Conservation (phyloP, 2,888 invertebrate genomes). For the Panzeria rudis region DNA sequence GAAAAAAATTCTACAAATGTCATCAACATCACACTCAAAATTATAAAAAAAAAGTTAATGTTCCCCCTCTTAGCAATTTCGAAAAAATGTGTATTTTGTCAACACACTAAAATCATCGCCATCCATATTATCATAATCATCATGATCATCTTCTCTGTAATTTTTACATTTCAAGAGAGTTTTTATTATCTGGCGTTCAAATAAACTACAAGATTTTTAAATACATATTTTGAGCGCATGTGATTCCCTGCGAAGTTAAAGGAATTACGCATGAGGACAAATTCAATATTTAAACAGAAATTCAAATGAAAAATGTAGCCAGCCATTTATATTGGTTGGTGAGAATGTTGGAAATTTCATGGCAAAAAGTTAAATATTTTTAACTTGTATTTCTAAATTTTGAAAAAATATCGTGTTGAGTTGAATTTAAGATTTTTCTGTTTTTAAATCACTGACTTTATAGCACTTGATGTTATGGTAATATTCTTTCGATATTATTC, state of each 20-base stretch:
- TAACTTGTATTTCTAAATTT: no score
- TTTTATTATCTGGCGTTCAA: not conserved
- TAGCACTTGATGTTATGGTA: not conserved
- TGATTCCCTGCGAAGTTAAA: slow-evolving; percentile 15
- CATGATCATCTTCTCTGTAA: slow-evolving; percentile 11
- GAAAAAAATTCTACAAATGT: slow-evolving; percentile 44
- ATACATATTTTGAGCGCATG: not conserved
- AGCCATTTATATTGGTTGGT: not conserved
- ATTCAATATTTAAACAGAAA: slow-evolving; percentile 26
- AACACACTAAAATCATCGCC: slow-evolving; percentile 18
- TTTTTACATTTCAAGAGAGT: slow-evolving; percentile 33
- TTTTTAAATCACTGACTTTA: no score
- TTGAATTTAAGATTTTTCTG: no score
- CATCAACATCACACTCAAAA: slow-evolving; percentile 22
- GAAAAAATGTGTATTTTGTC: slow-evolving; percentile 37
- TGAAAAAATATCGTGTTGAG: no score
- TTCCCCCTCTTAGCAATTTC: not conserved
- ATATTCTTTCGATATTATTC: no score
- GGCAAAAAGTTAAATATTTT: no score
- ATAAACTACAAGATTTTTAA: slow-evolving; percentile 9
- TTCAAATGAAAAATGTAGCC: not conserved
- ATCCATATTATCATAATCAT: slow-evolving; percentile 9
- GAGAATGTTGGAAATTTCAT: not conserved
- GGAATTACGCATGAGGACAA: slow-evolving; percentile 46
- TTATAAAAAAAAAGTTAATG: slow-evolving; percentile 33